Base-by-base conservation (phyloP, 2,797 vertebrate genomes). In the Karalla daura region DNA sequence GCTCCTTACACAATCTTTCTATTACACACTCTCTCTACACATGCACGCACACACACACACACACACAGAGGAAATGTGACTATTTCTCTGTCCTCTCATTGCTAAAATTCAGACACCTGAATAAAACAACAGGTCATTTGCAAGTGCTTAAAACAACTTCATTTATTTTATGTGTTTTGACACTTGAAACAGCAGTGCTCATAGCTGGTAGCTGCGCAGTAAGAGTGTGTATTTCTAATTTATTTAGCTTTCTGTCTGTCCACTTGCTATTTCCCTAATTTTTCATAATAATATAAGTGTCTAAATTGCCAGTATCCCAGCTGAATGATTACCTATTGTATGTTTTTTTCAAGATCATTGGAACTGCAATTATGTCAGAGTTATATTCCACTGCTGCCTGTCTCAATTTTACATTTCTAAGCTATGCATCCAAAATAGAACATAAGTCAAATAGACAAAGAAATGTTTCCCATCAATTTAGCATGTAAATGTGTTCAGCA, bases 1-100 rank as follows among this genome's bases (percentile, higher is more conserved):
- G 64, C 68, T 83, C 65, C 80, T 74, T 76, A 77, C 71, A 74
- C 76, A 81, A 49, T 68, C 63, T 69, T 68, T 71, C 76, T 63
- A 41, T 65, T 63, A 53, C 74, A 78, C 76, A 52, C 69, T 39
- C 51, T n/a, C 67, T 50, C 47, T 50, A 65, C 70, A 40, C 51
- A 55, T 25, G 47, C 52, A 65, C 70, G 43, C 51, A 55, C 28
- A 20, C 3, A 11, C 36, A 43, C 20, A 15, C 28, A 46, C 30
- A 21, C 11, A 43, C 20, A 15, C 28, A 46, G 25, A 21, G 8
- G 23, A 24, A 63, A 17, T 41, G 18, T 15, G 32, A 41, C 21
- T 23, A 21, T 35, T 15, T 17, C 11, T 54, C 13, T 37, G 36
- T 44, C 8, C 37, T 58, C 15, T 55, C 36, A 20, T 8, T 24